Percentiles rank a stretch among this genome's conserved stretches.
Conservation (phyloP, 1,140 invertebrate species). For the Pseudomyrmex dendroicus region DNA sequence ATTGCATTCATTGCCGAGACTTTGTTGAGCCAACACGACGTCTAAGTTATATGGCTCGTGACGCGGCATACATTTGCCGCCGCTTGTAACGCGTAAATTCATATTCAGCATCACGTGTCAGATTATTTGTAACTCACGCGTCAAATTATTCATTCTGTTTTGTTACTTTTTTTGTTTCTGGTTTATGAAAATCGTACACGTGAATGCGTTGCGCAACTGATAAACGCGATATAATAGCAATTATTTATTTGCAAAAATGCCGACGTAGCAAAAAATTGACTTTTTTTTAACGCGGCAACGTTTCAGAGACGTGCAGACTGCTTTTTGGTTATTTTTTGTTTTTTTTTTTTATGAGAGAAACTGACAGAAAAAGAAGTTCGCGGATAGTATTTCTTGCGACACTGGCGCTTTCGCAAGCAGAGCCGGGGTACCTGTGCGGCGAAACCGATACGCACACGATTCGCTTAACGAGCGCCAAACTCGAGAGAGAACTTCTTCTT, state of each 20-base stretch:
- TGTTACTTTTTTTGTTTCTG: too few relatives aligned
- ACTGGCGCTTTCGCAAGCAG: slow-evolving; percentile 51
- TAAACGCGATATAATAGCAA: neutral
- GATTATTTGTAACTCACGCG: slow-evolving; percentile 6
- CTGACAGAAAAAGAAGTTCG: neutral
- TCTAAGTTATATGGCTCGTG: slow-evolving; percentile 7
- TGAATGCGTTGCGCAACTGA: neutral
- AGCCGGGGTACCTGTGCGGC: slow-evolving; percentile 5
- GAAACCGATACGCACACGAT: slow-evolving; percentile 49
- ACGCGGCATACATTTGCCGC: neutral
- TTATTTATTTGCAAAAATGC: neutral
- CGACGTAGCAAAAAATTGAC: neutral
- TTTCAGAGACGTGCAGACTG: neutral
- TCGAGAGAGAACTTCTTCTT: slow-evolving; percentile 11
- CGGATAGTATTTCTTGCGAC: slow-evolving; percentile 51
- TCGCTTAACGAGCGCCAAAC: slow-evolving; percentile 63
- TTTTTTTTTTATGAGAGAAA: neutral
- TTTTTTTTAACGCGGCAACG: neutral
- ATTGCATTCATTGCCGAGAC: slow-evolving; percentile 7
- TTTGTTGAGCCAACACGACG: slow-evolving; percentile 1
- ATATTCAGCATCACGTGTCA: neutral
- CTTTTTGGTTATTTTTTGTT: too few relatives aligned
- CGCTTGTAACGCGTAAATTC: slow-evolving; percentile 5
- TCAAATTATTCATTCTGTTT: slow-evolving; percentile 8
- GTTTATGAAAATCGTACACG: neutral